Evolutionary conservation across 1,140 invertebrate genomes (phyloP), one percentile per base, ranked within the genome.

Genomic region (Solen grandis): DNA sequence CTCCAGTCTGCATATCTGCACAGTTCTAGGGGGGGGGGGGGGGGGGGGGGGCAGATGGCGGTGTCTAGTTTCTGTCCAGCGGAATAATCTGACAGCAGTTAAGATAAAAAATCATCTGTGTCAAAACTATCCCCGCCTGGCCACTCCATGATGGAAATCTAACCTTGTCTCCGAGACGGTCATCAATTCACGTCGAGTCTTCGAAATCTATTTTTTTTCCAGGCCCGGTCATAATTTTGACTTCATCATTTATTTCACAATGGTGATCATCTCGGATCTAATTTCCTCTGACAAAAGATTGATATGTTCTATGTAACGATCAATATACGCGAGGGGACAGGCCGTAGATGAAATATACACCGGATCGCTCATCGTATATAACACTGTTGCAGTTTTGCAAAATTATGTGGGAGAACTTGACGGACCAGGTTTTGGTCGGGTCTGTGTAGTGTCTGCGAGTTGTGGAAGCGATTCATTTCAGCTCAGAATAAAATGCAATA

Each of bases 181-280:
- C n/a, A 46, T 10, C 41, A 46, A 19, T 46, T 46, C 19, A 8
- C 41, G 8, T 8, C 41, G 19, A 46, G 19, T 19, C 19, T 8
- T 46, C 41, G 8, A 8, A 10, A 10, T 8, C 41, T 19, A 46
- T 8, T 69, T 69, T 78, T 78, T 68, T 66, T 65, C 60, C 55
- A 33, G 62, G 33, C n/a, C 52, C 65, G 75, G 63, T 78, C 75
- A 78, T 78, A 78, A 78, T 78, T 78, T 78, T 78, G 75, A 78
- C 75, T 78, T 78, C 63, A 78, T 78, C 75, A 78, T 78, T 78
- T 78, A 78, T 78, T 66, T 69, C 63, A 14, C 63, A 10, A 36
- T 29, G 36, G 38, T 60, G 46, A 69, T 69, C 63, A 69, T 68
- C 63, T 68, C 54, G 36, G 46, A 78, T 78, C 75, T 78, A 68